Evolutionary conservation across 1,140 invertebrate species (phyloP).

Genomic region (Zaprionus africanus): DNA sequence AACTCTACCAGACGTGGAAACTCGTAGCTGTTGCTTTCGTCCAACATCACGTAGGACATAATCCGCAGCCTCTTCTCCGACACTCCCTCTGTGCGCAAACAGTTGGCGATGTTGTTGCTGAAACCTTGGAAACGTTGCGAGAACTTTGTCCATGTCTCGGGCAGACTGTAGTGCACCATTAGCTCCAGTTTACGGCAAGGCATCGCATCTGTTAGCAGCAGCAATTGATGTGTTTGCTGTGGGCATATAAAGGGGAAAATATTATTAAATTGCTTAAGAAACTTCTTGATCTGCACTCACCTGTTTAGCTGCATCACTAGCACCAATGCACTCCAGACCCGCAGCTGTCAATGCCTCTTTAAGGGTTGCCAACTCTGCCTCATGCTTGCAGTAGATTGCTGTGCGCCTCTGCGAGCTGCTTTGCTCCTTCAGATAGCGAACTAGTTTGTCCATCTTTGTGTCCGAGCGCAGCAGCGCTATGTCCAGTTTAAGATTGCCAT

Average conservation of each 20-base stretch:
- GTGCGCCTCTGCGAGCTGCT: constrained; percentile 19
- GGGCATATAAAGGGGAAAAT: background rate
- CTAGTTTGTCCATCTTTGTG: constrained; percentile 24
- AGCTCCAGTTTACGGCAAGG: constrained; percentile 36
- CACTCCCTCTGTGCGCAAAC: background rate
- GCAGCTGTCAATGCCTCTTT: background rate
- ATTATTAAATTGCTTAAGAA: background rate
- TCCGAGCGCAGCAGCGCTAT: constrained; percentile 1
- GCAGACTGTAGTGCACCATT: constrained; percentile 53
- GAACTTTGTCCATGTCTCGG: constrained; percentile 52
- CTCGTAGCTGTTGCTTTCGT: constrained; percentile 34
- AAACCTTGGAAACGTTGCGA: constrained; percentile 40
- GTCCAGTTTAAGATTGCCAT: constrained; percentile 42
- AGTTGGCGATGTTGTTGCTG: constrained; percentile 42
- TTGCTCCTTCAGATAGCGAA: constrained; percentile 6
- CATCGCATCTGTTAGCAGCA: constrained; percentile 37
- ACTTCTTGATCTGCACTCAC: constrained; percentile 13
- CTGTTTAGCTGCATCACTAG: constrained; percentile 1
- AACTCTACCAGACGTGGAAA: constrained; percentile 33
- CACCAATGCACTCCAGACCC: constrained; percentile 35
- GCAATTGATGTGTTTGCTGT: constrained; percentile 39
- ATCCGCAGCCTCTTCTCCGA: background rate
- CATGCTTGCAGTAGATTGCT: constrained; percentile 46
- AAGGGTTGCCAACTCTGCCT: constrained; percentile 11
- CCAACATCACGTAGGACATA: constrained; percentile 43